These are phyloP conservation scores for Pristionchus arcanus DNA, from an alignment of 2,888 invertebrate species.

Conservation along the genomic window DNA sequence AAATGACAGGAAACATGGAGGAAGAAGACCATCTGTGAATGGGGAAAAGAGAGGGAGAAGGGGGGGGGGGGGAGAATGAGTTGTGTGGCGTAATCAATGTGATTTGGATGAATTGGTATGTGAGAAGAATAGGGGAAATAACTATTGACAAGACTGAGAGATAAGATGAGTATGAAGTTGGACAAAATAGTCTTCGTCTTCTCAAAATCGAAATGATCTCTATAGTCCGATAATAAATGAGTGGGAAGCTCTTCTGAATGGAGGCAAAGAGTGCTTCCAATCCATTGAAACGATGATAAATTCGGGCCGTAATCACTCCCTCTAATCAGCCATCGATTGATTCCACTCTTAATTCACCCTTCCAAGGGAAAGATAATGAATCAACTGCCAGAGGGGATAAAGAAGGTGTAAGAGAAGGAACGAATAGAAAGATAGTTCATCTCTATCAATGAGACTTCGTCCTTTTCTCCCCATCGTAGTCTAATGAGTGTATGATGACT, in stretches of 20 bases:
- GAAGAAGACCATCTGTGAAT: constrained; percentile 34
- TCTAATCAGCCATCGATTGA: constrained; percentile 12
- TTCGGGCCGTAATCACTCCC: neutral
- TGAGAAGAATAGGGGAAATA: neutral
- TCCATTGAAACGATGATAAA: constrained; percentile 27
- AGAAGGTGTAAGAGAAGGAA: neutral
- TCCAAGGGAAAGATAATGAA: neutral
- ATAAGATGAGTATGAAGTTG: neutral
- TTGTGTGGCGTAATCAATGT: constrained; percentile 28
- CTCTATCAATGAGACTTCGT: neutral
- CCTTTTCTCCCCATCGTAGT: neutral
- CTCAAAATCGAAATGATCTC: neutral
- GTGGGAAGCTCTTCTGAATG: neutral
- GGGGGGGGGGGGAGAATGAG: neutral
- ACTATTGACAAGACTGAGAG: neutral
- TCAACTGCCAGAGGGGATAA: neutral
- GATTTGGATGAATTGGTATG: constrained; percentile 9
- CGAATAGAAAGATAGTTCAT: neutral
- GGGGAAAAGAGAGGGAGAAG: neutral
- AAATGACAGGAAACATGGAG: constrained; percentile 34
- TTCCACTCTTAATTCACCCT: neutral
- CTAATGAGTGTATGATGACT: constrained; percentile 14
- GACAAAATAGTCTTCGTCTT: neutral
- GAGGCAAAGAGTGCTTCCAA: constrained; percentile 15
- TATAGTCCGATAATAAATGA: neutral